A percentile compares a stretch with the other conserved stretches of the same genome.
These are phyloP conservation scores for Saimiri boliviensis DNA, from an alignment of 2,113 vertebrate genomes.

Conservation along the genomic window DNA sequence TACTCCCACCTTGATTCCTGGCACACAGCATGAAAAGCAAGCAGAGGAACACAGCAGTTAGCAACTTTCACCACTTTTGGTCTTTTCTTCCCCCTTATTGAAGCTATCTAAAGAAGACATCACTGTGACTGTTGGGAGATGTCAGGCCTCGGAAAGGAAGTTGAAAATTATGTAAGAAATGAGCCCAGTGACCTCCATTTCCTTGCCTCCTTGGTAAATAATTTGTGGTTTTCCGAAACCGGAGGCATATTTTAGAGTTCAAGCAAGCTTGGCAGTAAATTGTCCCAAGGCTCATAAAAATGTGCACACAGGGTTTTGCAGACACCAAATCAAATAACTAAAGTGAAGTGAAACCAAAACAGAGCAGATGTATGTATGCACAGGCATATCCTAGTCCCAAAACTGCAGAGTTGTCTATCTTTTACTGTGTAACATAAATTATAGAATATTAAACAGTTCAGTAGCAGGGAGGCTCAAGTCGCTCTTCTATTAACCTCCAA, in stretches of 20 bases:
- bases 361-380: background rate
- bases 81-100: background rate
- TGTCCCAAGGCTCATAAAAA: conserved; percentile 44
- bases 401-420: background rate
- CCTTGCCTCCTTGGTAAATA: conserved; percentile 62
- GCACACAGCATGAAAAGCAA: background rate
- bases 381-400: background rate
- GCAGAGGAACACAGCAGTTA: rapidly evolving
- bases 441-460: background rate
- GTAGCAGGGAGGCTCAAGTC: too few species aligned
- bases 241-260: conserved; percentile 52
- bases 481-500: background rate
- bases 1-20: background rate
- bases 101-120: background rate
- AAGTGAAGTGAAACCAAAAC: conserved; percentile 39
- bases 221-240: conserved; percentile 58
- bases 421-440: background rate
- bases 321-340: conserved; percentile 42
- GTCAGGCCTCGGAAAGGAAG: conserved; percentile 50
- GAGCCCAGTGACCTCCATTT: conserved; percentile 59
- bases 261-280: conserved; percentile 49
- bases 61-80: background rate
- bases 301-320: background rate
- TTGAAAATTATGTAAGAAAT: conserved; percentile 58
- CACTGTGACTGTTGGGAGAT: background rate